phyloP scores from a whole-genome alignment of 2,113 vertebrate genomes.

The Phalacrocorax pelagicus region DNA sequence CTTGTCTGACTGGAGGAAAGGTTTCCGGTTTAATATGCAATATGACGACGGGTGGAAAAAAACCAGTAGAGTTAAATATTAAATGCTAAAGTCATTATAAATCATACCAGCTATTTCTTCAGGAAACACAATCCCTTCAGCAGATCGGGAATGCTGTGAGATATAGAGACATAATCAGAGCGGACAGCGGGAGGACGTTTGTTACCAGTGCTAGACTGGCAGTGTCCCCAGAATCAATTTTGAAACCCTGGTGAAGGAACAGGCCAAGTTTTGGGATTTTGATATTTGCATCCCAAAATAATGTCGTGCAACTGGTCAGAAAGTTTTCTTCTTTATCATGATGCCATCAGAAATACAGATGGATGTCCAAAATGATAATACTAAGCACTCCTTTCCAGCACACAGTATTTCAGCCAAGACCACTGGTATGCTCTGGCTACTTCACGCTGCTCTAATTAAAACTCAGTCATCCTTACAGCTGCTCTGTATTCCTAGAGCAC shows the following conservation, averaged over 20 bases:
- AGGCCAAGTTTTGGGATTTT: background rate
- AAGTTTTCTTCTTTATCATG: background rate
- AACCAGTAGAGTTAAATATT: background rate
- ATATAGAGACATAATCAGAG: background rate
- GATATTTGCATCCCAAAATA: background rate
- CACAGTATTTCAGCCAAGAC: background rate
- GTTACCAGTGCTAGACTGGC: background rate
- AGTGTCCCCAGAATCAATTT: background rate
- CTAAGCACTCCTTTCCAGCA: background rate
- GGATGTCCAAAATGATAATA: background rate
- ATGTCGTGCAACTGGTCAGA: background rate
- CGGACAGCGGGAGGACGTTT: background rate
- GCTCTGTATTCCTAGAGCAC: conserved; percentile 24
- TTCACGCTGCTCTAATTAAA: conserved; percentile 5
- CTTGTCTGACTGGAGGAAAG: background rate
- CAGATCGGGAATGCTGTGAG: background rate
- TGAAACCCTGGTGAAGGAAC: background rate
- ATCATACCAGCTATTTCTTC: background rate
- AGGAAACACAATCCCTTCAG: background rate
- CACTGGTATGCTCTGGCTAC: conserved; percentile 15
- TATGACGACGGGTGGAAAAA: background rate
- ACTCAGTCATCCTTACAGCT: conserved; percentile 4
- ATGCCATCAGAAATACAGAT: background rate
- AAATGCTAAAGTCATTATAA: background rate
- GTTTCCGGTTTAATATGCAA: background rate